Evolutionary conservation across 2,888 invertebrate genomes (phyloP).

Genomic region (Apocheima hispidaria): DNA sequence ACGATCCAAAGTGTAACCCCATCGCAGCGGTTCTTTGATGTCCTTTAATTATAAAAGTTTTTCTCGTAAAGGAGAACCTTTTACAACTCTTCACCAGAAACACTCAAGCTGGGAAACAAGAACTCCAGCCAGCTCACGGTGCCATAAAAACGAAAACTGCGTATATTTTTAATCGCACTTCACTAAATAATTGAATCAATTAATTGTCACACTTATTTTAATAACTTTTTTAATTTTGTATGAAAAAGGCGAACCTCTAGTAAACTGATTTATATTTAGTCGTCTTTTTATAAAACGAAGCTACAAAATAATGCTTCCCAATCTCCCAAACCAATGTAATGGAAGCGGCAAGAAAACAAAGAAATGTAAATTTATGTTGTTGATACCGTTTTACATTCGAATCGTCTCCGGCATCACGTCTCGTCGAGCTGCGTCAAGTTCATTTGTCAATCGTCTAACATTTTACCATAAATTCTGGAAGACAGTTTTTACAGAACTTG

Average conservation of each 20-base stretch:
- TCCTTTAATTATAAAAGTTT: constrained; percentile 85
- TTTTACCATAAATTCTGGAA: constrained; percentile 65
- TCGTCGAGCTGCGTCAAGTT: constrained; percentile 69
- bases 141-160: constrained; percentile 44
- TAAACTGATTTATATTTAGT: constrained; percentile 27
- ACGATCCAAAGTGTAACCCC: constrained; percentile 83
- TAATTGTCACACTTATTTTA: too few relatives aligned
- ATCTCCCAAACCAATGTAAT: constrained; percentile 46
- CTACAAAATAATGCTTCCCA: constrained; percentile 39
- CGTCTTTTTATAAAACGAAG: constrained; percentile 34
- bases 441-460: constrained; percentile 71
- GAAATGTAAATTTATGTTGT: constrained; percentile 59
- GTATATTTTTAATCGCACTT: constrained; percentile 27
- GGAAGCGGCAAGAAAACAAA: constrained; percentile 55
- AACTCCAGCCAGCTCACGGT: constrained; percentile 50
- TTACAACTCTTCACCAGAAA: constrained; percentile 57
- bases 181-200: too few relatives aligned
- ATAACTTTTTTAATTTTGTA: too few relatives aligned
- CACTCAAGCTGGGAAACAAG: constrained; percentile 51
- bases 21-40: constrained; percentile 81
- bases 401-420: constrained; percentile 66
- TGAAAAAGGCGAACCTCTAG: constrained; percentile 4
- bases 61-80: constrained; percentile 76
- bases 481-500: constrained; percentile 57
- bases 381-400: constrained; percentile 71